These are phyloP conservation scores for Paelopatides confundens DNA, from an alignment of 53 echinoderm and acorn worm genomes.

Conservation along the genomic window DNA sequence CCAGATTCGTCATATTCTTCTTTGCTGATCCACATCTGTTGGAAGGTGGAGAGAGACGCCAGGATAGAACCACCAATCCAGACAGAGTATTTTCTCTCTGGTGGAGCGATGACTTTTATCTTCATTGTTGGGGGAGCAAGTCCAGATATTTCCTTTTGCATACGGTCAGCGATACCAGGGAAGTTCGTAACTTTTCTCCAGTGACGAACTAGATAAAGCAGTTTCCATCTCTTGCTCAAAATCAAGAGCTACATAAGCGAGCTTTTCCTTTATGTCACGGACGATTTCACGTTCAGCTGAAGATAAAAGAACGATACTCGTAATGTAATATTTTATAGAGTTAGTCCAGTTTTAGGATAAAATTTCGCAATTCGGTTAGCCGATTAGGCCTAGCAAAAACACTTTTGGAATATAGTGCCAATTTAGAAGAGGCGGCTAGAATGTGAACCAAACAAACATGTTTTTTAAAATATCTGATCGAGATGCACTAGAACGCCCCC, in stretches of 20 bases:
- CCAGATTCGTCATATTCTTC: slow-evolving; percentile 91
- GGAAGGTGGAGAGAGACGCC: slow-evolving; percentile 84
- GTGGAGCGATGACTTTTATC: slow-evolving; percentile 96
- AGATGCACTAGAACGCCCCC: too few species aligned
- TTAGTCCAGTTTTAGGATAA: too few species aligned
- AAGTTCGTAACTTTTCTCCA: slow-evolving; percentile 47
- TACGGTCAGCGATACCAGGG: slow-evolving; percentile 89
- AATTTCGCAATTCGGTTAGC: too few species aligned
- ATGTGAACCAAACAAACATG: too few species aligned
- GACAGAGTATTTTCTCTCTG: slow-evolving; percentile 92
- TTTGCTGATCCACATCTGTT: slow-evolving; percentile 98
- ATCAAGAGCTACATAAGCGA: slow-evolving; percentile 69
- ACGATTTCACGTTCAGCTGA: slow-evolving; percentile 79
- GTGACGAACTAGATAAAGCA: slow-evolving; percentile 57
- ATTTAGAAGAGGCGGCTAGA: too few species aligned
- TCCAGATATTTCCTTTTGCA: slow-evolving; percentile 91
- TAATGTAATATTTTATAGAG: too few species aligned
- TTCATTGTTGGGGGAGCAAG: slow-evolving; percentile 95
- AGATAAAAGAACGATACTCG: too few species aligned
- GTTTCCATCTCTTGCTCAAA: slow-evolving; percentile 74
- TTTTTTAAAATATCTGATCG: too few species aligned
- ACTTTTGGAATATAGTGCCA: too few species aligned
- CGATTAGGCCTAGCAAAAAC: too few species aligned
- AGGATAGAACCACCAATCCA: slow-evolving; percentile 96
- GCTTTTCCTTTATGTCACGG: slow-evolving; percentile 75